Evolutionary conservation across 2,797 vertebrate genomes (phyloP), one percentile per base, ranked within the genome.

Genomic region (Chromis chromis): DNA sequence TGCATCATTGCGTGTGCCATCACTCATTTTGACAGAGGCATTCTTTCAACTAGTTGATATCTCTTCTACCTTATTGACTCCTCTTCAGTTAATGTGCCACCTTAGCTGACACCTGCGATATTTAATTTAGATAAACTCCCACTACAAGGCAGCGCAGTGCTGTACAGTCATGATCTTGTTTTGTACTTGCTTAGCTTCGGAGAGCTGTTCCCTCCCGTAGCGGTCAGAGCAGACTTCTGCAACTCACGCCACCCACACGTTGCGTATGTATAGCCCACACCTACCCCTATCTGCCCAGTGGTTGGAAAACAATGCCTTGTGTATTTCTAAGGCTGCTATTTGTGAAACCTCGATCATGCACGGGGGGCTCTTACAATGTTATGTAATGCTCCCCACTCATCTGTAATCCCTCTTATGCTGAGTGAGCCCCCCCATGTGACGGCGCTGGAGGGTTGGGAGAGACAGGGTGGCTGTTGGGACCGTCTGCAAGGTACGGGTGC

Each of bases 331-430:
- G 65, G 65, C 84, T 70, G 82, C 84, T 84, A 81, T 89, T 90
- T 91, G 86, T 84, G 80, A 90, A 89, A 86, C 77, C 74, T 81
- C 28, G 11, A 68, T 76, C 75, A 74, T 71, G 79, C 64, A 78
- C 65, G 62, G 31, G 83, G 87, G 76, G 75, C 46, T 87, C 82
- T 87, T 76, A 72, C 63, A 65, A 64, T 14, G 70, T 93, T 91
- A 88, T 54, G 82, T 74, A 91, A 94, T 73, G 71, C 78, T 85
- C 79, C 85, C 80, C 78, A 76, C 76, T 85, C 75, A 57, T 58
- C 56, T 66, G 54, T 92, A 93, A 94, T 93, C 92, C 90, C 64
- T 76, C 85, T 92, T 89, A 92, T 65, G 58, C 87, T 70, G 76
- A 91, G 78, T 75, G 74, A 89, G 72, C 70, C 86, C 83, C 77